A percentile compares a stretch with the other conserved stretches of the same genome.
These are phyloP conservation scores for Ochropleura leucogaster DNA, from an alignment of 2,888 invertebrate genomes.

Conservation along the genomic window DNA sequence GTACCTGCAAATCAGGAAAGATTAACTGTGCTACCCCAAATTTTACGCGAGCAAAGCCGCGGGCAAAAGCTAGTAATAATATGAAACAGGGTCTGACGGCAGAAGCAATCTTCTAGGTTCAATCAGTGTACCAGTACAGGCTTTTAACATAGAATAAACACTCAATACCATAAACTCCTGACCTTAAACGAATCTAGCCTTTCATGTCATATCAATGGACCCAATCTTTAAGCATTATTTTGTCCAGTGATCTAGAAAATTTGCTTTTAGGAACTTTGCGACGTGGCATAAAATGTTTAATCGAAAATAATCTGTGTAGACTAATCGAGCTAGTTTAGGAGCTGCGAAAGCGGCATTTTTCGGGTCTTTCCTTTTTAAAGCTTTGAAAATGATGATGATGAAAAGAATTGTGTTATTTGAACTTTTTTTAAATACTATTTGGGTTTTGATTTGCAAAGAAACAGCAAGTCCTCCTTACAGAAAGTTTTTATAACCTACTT, in stretches of 20 bases:
- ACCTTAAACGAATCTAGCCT: conserved; percentile 24
- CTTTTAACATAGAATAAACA: conserved; percentile 14
- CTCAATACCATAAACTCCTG: conserved; percentile 23
- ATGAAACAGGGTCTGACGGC: not conserved
- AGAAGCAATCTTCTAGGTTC: not conserved
- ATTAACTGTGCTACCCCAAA: no score
- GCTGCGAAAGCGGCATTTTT: conserved; percentile 5
- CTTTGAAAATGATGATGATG: conserved; percentile 1
- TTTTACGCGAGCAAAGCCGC: no score
- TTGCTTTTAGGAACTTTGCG: conserved; percentile 46
- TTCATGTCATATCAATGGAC: conserved; percentile 51
- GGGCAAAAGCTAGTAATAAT: no score
- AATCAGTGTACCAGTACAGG: not conserved
- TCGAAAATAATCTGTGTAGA: conserved; percentile 44
- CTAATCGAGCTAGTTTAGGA: conserved; percentile 31
- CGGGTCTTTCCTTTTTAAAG: not conserved
- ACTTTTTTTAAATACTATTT: not conserved
- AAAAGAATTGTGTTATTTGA: not conserved
- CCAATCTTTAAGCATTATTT: conserved; percentile 61
- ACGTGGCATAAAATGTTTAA: conserved; percentile 48
- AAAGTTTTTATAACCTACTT: not conserved
- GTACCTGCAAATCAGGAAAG: no score
- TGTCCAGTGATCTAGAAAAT: conserved; percentile 61
- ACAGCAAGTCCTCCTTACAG: not conserved
- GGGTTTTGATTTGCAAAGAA: not conserved